Percentiles rank a stretch among this genome's conserved stretches.
Evolutionary conservation across 2,113 vertebrate genomes (phyloP).

Genomic region (Dipodomys stephensi): DNA sequence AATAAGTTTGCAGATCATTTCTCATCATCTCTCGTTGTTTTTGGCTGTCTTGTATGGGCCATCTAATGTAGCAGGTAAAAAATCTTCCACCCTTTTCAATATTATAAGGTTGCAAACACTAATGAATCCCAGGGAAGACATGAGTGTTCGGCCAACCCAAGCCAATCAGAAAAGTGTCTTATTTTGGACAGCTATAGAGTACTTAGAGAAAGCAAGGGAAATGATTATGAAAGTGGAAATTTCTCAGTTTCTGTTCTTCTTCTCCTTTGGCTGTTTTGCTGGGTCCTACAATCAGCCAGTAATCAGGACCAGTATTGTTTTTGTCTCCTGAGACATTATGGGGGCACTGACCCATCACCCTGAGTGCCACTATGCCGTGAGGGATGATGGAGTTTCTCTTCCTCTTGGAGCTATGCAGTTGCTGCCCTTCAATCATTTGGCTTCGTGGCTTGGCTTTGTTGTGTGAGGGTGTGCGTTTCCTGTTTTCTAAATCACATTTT

Average conservation of each 20-base stretch:
- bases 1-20: neutral
- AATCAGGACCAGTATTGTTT: neutral
- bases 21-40: conserved; percentile 1
- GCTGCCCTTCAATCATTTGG: conserved; percentile 44
- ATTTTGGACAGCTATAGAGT: conserved; percentile 33
- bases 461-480: conserved; percentile 75
- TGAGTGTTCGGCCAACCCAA: neutral
- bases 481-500: conserved; percentile 80
- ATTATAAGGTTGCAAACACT: neutral
- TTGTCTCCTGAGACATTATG: neutral
- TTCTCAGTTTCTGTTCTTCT: conserved; percentile 46
- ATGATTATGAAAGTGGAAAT: conserved; percentile 8
- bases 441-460: conserved; percentile 66
- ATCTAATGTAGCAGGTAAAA: conserved; percentile 16
- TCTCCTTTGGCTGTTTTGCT: neutral
- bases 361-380: neutral
- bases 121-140: conserved; percentile 26
- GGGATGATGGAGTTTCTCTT: neutral
- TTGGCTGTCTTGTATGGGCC: neutral
- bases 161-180: conserved; percentile 11
- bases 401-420: conserved; percentile 6
- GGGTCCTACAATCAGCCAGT: neutral
- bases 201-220: conserved; percentile 36
- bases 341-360: neutral
- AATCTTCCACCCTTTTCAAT: neutral